Conservation (phyloP, 2,888 invertebrate genomes). For the Ophion ventricosus region DNA sequence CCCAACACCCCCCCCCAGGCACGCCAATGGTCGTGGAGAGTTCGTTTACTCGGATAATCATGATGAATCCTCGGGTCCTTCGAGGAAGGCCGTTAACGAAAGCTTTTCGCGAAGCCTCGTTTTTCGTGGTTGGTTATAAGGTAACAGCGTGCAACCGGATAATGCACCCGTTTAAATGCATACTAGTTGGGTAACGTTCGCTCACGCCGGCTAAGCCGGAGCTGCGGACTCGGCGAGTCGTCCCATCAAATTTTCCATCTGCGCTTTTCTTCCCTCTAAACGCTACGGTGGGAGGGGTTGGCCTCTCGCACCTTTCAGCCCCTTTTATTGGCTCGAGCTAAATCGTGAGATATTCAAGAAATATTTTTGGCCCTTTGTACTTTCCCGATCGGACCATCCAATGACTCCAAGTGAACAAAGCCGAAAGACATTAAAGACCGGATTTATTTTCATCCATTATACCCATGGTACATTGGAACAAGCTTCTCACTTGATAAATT, state of each 20-base stretch:
- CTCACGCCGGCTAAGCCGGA: slow-evolving; percentile 73
- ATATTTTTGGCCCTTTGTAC: too few relatives aligned
- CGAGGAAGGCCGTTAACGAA: slow-evolving; percentile 5
- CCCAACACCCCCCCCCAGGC: too few relatives aligned
- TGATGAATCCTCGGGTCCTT: slow-evolving; percentile 6
- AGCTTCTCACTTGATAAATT: slow-evolving; percentile 2
- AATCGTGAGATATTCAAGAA: too few relatives aligned
- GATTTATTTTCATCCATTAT: neutral
- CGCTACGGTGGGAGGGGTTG: too few relatives aligned
- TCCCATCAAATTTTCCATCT: neutral
- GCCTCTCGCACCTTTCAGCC: too few relatives aligned
- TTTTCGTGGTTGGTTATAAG: slow-evolving; percentile 46
- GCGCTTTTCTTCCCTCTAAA: too few relatives aligned
- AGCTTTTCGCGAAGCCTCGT: neutral
- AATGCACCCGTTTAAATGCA: slow-evolving; percentile 81
- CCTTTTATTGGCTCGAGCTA: too few relatives aligned
- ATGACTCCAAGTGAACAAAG: neutral
- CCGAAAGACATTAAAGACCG: too few relatives aligned
- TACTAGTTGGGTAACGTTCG: slow-evolving; percentile 77
- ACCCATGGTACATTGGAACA: neutral
- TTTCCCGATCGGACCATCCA: neutral
- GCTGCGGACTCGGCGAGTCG: neutral
- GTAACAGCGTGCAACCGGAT: slow-evolving; percentile 61
- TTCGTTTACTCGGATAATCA: slow-evolving; percentile 17
- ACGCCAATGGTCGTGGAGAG: neutral